These are phyloP conservation scores for Odontamblyopus lacepedii DNA, from an alignment of 2,797 vertebrate genomes.

Conservation along the genomic window DNA sequence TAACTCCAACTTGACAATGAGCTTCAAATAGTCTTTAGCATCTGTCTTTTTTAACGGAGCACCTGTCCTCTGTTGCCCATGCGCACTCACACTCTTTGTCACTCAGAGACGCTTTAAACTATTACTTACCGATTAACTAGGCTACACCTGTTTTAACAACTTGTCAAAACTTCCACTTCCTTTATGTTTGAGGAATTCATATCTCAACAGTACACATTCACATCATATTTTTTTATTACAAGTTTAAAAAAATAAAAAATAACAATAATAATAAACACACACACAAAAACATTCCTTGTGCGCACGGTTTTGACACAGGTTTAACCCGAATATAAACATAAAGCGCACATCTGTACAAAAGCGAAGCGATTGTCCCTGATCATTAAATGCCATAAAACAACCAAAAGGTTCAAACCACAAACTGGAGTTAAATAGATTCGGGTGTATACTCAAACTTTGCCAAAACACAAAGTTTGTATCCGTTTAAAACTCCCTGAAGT, in stretches of 20 bases:
- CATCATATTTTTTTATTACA: neutral
- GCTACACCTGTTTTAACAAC: neutral
- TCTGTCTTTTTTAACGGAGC: conserved; percentile 88
- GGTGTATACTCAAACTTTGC: neutral
- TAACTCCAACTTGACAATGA: conserved; percentile 61
- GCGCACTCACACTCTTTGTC: conserved; percentile 66
- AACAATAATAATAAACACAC: no score
- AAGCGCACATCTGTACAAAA: neutral
- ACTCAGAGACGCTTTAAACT: conserved; percentile 40
- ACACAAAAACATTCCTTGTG: neutral
- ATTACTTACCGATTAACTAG: conserved; percentile 19
- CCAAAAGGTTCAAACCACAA: neutral
- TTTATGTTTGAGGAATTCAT: neutral
- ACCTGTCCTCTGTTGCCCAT: conserved; percentile 88
- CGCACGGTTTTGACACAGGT: neutral
- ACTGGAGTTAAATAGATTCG: neutral
- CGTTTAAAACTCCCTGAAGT: neutral
- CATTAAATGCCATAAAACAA: neutral
- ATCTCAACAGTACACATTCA: neutral
- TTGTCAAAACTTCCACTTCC: neutral
- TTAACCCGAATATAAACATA: neutral
- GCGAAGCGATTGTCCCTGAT: no score
- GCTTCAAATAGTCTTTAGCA: conserved; percentile 81
- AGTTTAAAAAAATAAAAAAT: neutral
- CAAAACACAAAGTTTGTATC: conserved; percentile 6